These are phyloP conservation scores for Conchocele bisecta DNA, from an alignment of 2,888 invertebrate species.

Conservation along the genomic window DNA sequence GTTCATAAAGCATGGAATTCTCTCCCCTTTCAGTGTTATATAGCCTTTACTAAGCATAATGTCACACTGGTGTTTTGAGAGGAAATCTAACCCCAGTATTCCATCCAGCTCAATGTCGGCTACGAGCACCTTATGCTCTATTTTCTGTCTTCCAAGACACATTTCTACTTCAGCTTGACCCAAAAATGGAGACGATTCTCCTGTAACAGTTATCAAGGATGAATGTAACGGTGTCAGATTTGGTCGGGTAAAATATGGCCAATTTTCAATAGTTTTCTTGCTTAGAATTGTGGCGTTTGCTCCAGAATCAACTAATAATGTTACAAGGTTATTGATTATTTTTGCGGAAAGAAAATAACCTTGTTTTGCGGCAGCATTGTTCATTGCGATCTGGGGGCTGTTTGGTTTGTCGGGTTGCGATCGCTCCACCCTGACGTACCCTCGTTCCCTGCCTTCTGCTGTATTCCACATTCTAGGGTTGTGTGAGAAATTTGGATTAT, in stretches of 20 bases:
- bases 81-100: slow-evolving; percentile 32
- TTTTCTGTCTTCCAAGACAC: slow-evolving; percentile 1
- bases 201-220: slow-evolving; percentile 32
- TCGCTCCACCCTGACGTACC: too few relatives aligned
- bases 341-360: slow-evolving; percentile 13
- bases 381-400: too few relatives aligned
- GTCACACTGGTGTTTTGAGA: slow-evolving; percentile 20
- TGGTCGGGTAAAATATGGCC: not conserved
- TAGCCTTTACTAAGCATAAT: slow-evolving; percentile 25
- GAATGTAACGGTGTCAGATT: not conserved
- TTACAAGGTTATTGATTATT: slow-evolving; percentile 7
- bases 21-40: slow-evolving; percentile 17
- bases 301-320: slow-evolving; percentile 26
- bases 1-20: slow-evolving; percentile 27
- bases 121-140: slow-evolving; percentile 19
- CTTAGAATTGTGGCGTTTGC: slow-evolving; percentile 25
- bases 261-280: not conserved
- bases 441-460: too few relatives aligned
- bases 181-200: slow-evolving; percentile 30
- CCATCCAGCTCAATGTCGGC: slow-evolving; percentile 17
- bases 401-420: too few relatives aligned
- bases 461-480: too few relatives aligned
- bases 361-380: too few relatives aligned
- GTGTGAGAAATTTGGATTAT: too few relatives aligned
- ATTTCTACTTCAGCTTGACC: slow-evolving; percentile 24